These are phyloP conservation scores for Rutpela maculata DNA, from an alignment of 2,888 invertebrate species.

Conservation along the genomic window DNA sequence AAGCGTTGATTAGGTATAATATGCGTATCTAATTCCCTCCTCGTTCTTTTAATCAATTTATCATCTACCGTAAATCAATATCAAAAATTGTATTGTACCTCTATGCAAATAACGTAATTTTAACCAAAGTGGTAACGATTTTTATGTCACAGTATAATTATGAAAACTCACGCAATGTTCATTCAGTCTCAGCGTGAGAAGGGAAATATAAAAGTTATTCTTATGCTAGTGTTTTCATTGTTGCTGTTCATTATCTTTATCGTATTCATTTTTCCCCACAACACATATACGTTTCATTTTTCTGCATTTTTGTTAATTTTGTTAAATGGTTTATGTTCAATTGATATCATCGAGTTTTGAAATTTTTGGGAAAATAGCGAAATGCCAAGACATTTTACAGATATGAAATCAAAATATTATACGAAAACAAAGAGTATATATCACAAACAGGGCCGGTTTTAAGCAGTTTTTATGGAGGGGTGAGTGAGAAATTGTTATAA, in stretches of 20 bases:
- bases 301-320: too few relatives aligned
- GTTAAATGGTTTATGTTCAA: too few relatives aligned
- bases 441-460: too few relatives aligned
- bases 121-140: constrained; percentile 20
- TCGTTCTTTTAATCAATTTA: background rate
- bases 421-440: too few relatives aligned
- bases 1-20: background rate
- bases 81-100: background rate
- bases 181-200: constrained; percentile 7
- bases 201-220: background rate
- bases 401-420: too few relatives aligned
- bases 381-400: too few relatives aligned
- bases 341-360: too few relatives aligned
- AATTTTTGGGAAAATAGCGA: too few relatives aligned
- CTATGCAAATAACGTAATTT: constrained; percentile 9
- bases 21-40: background rate
- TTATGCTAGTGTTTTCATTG: background rate
- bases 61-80: background rate
- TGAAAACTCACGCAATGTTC: constrained; percentile 19
- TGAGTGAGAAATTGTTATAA: too few relatives aligned
- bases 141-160: constrained; percentile 20
- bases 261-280: background rate
- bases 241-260: background rate
- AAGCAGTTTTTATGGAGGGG: too few relatives aligned
- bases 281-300: too few relatives aligned